Conservation (phyloP, 2,113 vertebrate genomes). For the Phrynosoma blainvillii region DNA sequence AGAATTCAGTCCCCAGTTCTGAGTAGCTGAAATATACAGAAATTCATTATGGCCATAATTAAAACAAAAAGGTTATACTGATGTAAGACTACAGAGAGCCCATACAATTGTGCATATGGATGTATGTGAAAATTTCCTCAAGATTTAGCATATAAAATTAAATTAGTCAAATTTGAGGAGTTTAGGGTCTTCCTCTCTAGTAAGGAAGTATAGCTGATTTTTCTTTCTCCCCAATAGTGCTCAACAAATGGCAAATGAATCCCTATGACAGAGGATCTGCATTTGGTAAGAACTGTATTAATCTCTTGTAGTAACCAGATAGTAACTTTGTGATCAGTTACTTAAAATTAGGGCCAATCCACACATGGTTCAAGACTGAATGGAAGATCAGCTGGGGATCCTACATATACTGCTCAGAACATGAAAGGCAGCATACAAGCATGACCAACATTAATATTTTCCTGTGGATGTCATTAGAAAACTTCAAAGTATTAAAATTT, state of each 20-base stretch:
- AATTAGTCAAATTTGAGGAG: not conserved
- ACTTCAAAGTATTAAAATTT: not conserved
- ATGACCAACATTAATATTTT: not conserved
- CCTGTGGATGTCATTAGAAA: not conserved
- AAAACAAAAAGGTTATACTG: not conserved
- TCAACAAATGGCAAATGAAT: conserved; percentile 99
- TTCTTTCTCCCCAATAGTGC: conserved; percentile 77
- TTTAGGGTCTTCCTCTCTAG: too few relatives aligned
- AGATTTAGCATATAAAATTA: not conserved
- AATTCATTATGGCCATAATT: not conserved
- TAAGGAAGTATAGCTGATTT: conserved; percentile 16
- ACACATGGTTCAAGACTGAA: not conserved
- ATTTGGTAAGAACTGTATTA: conserved; percentile 86
- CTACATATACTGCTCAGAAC: not conserved
- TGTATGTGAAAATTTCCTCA: not conserved
- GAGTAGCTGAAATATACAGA: not conserved
- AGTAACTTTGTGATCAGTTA: not conserved
- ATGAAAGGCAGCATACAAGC: not conserved
- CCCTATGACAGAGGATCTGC: conserved; percentile 95
- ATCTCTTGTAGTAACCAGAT: not conserved
- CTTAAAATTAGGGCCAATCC: not conserved
- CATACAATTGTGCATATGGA: not conserved
- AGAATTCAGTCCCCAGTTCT: not conserved
- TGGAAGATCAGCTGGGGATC: not conserved
- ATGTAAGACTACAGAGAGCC: not conserved